These are phyloP conservation scores for Coregonus sp. DNA, from an alignment of 2,797 vertebrate species.

Conservation along the genomic window DNA sequence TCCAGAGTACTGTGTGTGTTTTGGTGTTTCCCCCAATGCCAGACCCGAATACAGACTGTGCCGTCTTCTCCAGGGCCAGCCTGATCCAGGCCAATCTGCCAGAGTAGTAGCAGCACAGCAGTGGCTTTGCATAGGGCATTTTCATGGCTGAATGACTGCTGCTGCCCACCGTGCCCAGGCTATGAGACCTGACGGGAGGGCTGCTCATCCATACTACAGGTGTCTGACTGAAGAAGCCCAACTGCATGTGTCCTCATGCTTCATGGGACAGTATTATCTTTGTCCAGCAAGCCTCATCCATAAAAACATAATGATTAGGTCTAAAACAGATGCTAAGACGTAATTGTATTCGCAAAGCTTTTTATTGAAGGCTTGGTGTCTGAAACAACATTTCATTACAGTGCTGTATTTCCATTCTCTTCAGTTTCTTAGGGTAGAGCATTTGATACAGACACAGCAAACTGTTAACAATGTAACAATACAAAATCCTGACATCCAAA, in stretches of 20 bases:
- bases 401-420: background rate
- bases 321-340: background rate
- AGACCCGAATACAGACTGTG: background rate
- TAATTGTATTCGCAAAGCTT: background rate
- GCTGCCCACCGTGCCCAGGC: background rate
- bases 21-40: background rate
- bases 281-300: background rate
- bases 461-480: no score
- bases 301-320: background rate
- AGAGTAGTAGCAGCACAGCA: constrained; percentile 14
- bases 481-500: no score
- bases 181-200: constrained; percentile 16
- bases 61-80: constrained; percentile 9
- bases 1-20: background rate
- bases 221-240: constrained; percentile 4
- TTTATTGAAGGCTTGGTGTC: background rate
- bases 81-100: constrained; percentile 5
- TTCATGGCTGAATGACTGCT: constrained; percentile 54
- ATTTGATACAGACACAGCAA: no score
- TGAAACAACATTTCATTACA: background rate
- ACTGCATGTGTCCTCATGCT: background rate
- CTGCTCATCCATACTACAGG: constrained; percentile 10
- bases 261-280: background rate
- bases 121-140: constrained; percentile 72
- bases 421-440: background rate